Evolutionary conservation across 2,797 vertebrate species (phyloP).

Genomic region (Smutsia gigantea): DNA sequence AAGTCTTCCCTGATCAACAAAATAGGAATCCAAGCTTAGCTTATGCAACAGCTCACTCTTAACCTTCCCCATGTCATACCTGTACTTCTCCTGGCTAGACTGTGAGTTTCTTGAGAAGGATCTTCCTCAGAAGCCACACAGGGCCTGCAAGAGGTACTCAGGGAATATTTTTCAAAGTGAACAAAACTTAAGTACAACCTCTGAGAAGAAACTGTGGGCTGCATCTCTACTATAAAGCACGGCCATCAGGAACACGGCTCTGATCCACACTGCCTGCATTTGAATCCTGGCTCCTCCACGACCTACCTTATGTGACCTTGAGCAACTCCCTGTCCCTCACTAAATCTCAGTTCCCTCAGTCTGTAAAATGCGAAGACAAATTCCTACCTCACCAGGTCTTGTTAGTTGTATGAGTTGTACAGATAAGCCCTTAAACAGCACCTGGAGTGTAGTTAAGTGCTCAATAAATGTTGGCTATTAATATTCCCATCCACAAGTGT

Average conservation of each 20-base stretch:
- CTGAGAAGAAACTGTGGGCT: neutral
- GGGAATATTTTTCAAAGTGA: neutral
- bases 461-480: conserved; percentile 53
- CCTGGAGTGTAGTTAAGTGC: conserved; percentile 42
- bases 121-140: neutral
- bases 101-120: neutral
- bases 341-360: neutral
- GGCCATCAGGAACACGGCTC: neutral
- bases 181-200: neutral
- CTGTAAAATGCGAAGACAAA: conserved; percentile 13
- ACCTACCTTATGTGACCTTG: neutral
- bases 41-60: neutral
- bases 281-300: neutral
- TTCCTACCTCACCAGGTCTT: neutral
- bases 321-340: neutral
- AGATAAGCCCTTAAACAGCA: conserved; percentile 17
- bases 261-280: neutral
- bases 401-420: conserved; percentile 7
- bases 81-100: neutral
- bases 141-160: neutral
- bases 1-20: neutral
- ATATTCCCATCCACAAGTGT: conserved; percentile 51
- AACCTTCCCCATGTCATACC: neutral
- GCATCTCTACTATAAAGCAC: neutral
- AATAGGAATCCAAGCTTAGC: neutral